phyloP scores from a whole-genome alignment of 2,888 invertebrate genomes.

The Macrosiphum euphorbiae region DNA sequence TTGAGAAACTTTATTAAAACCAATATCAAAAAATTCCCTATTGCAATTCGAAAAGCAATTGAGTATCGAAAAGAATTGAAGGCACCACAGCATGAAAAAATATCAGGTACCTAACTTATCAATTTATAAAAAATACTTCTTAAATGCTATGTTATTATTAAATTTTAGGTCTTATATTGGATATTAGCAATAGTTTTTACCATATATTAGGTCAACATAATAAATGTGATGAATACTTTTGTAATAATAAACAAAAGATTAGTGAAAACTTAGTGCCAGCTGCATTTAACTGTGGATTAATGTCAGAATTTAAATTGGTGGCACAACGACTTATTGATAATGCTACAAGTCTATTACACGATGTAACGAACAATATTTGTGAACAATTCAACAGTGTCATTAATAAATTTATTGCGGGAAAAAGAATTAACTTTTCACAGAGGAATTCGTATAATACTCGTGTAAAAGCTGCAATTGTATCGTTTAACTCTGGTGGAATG shows the following conservation, averaged over 20 bases:
- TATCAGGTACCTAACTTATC: neutral
- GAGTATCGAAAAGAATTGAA: constrained; percentile 27
- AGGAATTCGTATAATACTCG: constrained; percentile 44
- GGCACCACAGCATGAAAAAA: neutral
- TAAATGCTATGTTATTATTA: too few relatives aligned
- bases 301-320: too few relatives aligned
- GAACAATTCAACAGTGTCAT: neutral
- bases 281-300: too few relatives aligned
- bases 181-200: constrained; percentile 21
- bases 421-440: constrained; percentile 28
- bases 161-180: constrained; percentile 40
- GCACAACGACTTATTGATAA: too few relatives aligned
- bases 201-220: too few relatives aligned
- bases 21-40: constrained; percentile 58
- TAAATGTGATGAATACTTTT: too few relatives aligned
- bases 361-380: too few relatives aligned
- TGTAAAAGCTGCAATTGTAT: constrained; percentile 53
- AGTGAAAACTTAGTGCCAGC: too few relatives aligned
- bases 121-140: neutral
- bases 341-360: too few relatives aligned
- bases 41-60: constrained; percentile 56
- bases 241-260: too few relatives aligned
- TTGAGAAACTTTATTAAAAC: too few relatives aligned
- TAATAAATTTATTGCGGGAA: constrained; percentile 17
- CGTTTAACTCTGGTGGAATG: constrained; percentile 8